These are phyloP conservation scores for Argyresthia albistria DNA, from an alignment of 2,888 invertebrate genomes.

Conservation along the genomic window DNA sequence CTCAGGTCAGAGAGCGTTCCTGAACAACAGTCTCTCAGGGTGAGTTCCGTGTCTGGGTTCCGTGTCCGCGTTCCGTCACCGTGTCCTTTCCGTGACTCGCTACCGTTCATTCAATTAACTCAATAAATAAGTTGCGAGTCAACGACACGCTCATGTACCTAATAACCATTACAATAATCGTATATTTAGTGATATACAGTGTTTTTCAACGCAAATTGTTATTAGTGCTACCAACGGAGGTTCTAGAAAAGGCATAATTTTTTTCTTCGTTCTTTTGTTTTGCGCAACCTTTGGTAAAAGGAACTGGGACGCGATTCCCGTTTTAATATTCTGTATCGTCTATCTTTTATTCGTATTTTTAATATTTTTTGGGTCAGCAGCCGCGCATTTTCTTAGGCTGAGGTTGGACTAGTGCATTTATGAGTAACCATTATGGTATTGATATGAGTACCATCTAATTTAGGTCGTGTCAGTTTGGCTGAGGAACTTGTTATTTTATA, in stretches of 20 bases:
- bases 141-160: constrained; percentile 29
- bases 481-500: too few relatives aligned
- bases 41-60: too few relatives aligned
- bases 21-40: too few relatives aligned
- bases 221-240: neutral
- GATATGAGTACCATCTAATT: too few relatives aligned
- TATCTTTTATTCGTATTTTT: constrained; percentile 7
- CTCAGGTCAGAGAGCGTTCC: too few relatives aligned
- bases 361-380: constrained; percentile 13
- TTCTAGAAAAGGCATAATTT: neutral
- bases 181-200: constrained; percentile 61
- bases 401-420: too few relatives aligned
- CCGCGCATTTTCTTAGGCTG: too few relatives aligned
- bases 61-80: too few relatives aligned
- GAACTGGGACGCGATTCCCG: constrained; percentile 3
- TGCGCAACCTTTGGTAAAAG: neutral
- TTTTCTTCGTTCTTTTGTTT: neutral
- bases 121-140: constrained; percentile 56
- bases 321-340: constrained; percentile 7
- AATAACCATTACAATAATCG: constrained; percentile 56
- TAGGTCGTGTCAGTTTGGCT: too few relatives aligned
- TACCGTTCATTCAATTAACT: constrained; percentile 60
- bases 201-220: constrained; percentile 49
- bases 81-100: constrained; percentile 40
- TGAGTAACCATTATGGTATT: too few relatives aligned